Evolutionary conservation across 1,140 invertebrate species (phyloP).

Genomic region (Muscidifurax raptorellus): DNA sequence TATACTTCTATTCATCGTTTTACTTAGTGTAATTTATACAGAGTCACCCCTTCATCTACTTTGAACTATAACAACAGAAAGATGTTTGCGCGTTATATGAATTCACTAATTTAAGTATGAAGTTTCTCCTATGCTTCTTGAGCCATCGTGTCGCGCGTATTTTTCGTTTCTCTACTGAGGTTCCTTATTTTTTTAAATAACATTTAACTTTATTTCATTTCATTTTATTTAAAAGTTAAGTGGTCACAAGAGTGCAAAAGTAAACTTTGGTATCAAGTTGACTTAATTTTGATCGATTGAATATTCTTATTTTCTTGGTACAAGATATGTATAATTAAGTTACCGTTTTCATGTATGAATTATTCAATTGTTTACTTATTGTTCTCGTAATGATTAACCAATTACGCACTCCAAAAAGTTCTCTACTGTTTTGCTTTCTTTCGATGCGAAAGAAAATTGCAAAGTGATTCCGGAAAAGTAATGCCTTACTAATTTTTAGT

Average conservation of each 20-base stretch:
- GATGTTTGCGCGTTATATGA: conserved; percentile 4
- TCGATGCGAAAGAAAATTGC: conserved; percentile 50
- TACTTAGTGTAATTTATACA: conserved; percentile 19
- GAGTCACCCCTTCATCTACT: neutral
- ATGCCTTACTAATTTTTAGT: neutral
- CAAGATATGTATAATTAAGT: conserved; percentile 45
- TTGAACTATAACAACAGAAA: neutral
- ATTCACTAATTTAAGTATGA: neutral
- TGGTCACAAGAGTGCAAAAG: conserved; percentile 38
- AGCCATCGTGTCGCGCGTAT: neutral
- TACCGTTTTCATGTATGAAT: conserved; percentile 10
- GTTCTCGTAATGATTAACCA: conserved; percentile 49
- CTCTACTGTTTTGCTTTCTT: conserved; percentile 44
- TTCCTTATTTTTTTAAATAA: neutral
- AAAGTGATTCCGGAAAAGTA: conserved; percentile 40
- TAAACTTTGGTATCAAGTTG: conserved; percentile 43
- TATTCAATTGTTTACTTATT: neutral
- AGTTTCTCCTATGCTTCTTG: neutral
- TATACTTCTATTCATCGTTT: neutral
- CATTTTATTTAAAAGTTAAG: conserved; percentile 2
- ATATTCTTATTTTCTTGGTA: conserved; percentile 30
- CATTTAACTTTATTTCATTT: conserved; percentile 4
- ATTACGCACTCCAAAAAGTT: conserved; percentile 45
- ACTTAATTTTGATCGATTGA: conserved; percentile 25
- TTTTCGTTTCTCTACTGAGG: neutral